A percentile compares a stretch with the other conserved stretches of the same genome.
These are phyloP conservation scores for Anthonomus grandis DNA, from an alignment of 1,140 invertebrate species.

Conservation along the genomic window DNA sequence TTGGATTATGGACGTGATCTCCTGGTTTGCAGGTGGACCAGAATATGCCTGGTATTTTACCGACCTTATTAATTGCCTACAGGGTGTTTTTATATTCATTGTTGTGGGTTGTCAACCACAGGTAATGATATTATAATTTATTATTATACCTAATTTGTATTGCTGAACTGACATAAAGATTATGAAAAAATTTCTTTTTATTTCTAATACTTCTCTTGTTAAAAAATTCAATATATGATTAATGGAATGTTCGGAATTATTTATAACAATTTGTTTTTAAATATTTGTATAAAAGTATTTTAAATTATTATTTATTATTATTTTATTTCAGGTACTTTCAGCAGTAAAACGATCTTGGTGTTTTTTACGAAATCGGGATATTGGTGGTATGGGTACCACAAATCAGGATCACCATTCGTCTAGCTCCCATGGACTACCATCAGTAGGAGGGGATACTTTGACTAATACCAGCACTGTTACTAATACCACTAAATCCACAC, in stretches of 20 bases:
- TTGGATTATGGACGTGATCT: conserved; percentile 79
- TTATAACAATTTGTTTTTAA: too few species aligned
- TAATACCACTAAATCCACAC: conserved; percentile 51
- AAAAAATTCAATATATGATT: too few species aligned
- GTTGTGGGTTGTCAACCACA: conserved; percentile 86
- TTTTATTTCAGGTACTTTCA: conserved; percentile 59
- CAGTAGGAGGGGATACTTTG: conserved; percentile 68
- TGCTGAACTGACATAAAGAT: too few species aligned
- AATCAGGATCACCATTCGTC: conserved; percentile 55
- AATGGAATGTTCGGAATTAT: too few species aligned
- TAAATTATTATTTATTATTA: too few species aligned
- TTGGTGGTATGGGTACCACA: conserved; percentile 53
- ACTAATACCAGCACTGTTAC: conserved; percentile 61
- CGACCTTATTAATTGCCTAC: conserved; percentile 77
- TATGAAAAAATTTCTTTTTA: too few species aligned
- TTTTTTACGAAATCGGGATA: conserved; percentile 55
- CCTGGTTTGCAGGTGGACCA: conserved; percentile 70
- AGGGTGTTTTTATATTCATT: conserved; percentile 86
- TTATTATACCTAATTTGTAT: too few species aligned
- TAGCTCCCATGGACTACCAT: conserved; percentile 72
- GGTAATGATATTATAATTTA: conserved; percentile 52
- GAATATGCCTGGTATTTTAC: conserved; percentile 75
- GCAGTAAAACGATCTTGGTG: conserved; percentile 65
- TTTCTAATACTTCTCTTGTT: too few species aligned
- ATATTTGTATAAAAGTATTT: neutral